These are phyloP conservation scores for Pseudococcus longispinus DNA, from an alignment of 2,888 invertebrate species.

Conservation along the genomic window DNA sequence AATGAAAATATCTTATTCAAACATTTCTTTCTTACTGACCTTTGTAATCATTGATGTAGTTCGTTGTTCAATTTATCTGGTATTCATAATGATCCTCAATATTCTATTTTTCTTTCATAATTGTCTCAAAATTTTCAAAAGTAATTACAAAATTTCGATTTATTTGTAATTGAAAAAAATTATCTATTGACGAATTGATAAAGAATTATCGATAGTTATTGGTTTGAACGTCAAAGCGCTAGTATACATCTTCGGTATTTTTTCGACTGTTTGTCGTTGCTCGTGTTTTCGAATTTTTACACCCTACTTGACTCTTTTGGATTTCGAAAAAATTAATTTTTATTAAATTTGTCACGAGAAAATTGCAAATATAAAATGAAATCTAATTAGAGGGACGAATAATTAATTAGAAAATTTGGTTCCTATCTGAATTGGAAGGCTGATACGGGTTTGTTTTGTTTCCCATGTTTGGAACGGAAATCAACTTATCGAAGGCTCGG, in stretches of 20 bases:
- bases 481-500: slow-evolving; percentile 25
- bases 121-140: not conserved
- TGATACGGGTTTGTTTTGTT: not conserved
- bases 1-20: not conserved
- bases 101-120: not conserved
- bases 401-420: not conserved
- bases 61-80: not conserved
- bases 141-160: not conserved
- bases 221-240: not conserved
- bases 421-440: not conserved
- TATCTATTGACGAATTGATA: not conserved
- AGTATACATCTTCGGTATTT: not conserved
- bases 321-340: not conserved
- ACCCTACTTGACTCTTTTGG: not conserved
- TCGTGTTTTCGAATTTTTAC: not conserved
- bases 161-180: not conserved
- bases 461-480: not conserved
- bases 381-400: not conserved
- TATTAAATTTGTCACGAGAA: not conserved
- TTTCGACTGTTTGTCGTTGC: not conserved
- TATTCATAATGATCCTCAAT: not conserved
- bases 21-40: not conserved
- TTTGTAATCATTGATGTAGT: not conserved
- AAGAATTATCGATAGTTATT: not conserved
- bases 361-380: not conserved